Evolutionary conservation across 2,113 vertebrate genomes (phyloP).

Genomic region (Gorsachius goisagi): DNA sequence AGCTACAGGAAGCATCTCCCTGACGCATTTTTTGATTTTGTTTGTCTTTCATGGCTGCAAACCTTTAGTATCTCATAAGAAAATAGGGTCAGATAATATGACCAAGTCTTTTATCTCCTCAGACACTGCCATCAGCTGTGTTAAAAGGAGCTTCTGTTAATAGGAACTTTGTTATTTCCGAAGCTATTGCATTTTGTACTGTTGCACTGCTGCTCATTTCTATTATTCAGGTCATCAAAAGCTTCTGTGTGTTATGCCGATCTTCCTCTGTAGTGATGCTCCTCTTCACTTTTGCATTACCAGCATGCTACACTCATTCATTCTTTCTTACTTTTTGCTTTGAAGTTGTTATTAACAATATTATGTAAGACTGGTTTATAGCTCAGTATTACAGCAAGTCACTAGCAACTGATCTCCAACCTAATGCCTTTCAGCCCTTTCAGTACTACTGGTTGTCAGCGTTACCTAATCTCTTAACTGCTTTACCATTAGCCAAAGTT

Average conservation of each 20-base stretch:
- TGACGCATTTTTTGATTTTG: not conserved
- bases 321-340: not conserved
- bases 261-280: not conserved
- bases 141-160: not conserved
- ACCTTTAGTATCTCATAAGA: not conserved
- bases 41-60: not conserved
- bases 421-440: not conserved
- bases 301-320: not conserved
- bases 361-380: not conserved
- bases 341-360: not conserved
- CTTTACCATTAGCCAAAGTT: not conserved
- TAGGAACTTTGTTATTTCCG: not conserved
- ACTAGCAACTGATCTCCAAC: not conserved
- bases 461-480: not conserved
- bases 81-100: not conserved
- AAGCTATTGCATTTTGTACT: not conserved
- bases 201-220: not conserved
- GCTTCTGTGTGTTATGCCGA: fast-evolving
- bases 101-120: not conserved
- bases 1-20: not conserved
- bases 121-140: not conserved
- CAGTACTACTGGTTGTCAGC: not conserved
- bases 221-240: not conserved
- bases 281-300: not conserved
- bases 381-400: not conserved